Conservation (phyloP, 2,888 invertebrate genomes). For the Tipula confusa region DNA sequence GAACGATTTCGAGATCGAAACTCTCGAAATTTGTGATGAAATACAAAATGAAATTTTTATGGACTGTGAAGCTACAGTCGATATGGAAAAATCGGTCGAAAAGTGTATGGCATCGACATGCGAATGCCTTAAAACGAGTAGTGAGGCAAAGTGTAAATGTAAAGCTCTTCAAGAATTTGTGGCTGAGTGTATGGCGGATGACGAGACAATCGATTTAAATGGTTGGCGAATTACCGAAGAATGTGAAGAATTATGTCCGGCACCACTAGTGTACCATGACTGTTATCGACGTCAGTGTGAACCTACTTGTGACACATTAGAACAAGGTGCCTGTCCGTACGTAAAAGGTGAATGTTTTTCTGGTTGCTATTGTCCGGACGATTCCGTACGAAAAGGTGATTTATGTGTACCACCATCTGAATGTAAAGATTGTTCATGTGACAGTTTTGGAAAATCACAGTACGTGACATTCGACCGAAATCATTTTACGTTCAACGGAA, state of each 20-base stretch:
- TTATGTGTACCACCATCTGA: constrained; percentile 65
- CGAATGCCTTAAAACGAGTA: constrained; percentile 55
- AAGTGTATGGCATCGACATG: constrained; percentile 74
- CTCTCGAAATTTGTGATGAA: constrained; percentile 63
- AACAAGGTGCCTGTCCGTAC: constrained; percentile 58
- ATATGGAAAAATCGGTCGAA: constrained; percentile 64
- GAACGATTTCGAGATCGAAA: constrained; percentile 57
- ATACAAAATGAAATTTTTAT: constrained; percentile 54
- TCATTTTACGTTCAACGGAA: constrained; percentile 74
- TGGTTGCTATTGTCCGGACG: constrained; percentile 81
- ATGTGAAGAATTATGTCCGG: constrained; percentile 68
- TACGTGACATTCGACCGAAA: constrained; percentile 78
- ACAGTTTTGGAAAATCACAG: constrained; percentile 73
- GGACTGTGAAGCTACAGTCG: constrained; percentile 57
- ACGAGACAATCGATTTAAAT: constrained; percentile 59
- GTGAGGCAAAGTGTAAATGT: constrained; percentile 61
- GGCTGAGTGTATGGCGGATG: constrained; percentile 65
- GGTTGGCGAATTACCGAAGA: constrained; percentile 67
- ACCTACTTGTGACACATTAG: constrained; percentile 64
- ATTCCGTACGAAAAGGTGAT: constrained; percentile 62
- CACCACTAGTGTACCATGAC: constrained; percentile 75
- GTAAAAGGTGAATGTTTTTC: constrained; percentile 68
- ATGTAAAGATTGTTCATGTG: constrained; percentile 73
- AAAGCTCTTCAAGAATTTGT: constrained; percentile 65
- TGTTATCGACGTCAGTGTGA: constrained; percentile 78